These are phyloP conservation scores for Acanthopleura granulata DNA, from an alignment of 2,888 invertebrate genomes.

Conservation along the genomic window DNA sequence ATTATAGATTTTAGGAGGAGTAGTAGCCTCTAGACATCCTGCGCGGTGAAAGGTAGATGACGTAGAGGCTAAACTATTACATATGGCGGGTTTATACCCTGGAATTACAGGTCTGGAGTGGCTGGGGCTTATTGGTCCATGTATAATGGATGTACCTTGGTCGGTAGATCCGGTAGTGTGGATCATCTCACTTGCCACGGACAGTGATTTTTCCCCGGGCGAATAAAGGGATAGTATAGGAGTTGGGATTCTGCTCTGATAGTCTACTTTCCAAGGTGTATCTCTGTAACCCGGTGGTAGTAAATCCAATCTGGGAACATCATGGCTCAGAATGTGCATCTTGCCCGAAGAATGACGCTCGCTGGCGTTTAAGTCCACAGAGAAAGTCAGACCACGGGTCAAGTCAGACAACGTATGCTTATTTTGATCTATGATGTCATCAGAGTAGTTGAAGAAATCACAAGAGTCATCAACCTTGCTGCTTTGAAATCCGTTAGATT, in stretches of 20 bases:
- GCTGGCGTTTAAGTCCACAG: background rate
- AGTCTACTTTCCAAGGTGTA: slow-evolving; percentile 9
- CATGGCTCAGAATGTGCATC: background rate
- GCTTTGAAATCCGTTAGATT: background rate
- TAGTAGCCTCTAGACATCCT: background rate
- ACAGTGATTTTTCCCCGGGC: background rate
- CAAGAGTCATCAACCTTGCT: background rate
- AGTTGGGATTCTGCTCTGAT: background rate
- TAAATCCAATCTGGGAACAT: too few species aligned
- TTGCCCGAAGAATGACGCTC: too few species aligned
- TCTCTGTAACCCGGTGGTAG: background rate
- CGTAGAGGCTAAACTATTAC: too few species aligned
- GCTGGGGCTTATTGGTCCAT: too few species aligned
- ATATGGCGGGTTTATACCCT: too few species aligned
- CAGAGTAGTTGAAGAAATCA: slow-evolving; percentile 4
- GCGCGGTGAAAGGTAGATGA: background rate
- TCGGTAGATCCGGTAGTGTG: background rate
- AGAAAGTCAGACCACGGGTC: background rate
- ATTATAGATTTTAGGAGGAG: slow-evolving; percentile 5
- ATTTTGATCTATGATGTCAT: background rate
- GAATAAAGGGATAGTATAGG: slow-evolving; percentile 8
- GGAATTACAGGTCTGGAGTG: too few species aligned
- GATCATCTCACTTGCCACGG: background rate
- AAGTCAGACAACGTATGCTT: slow-evolving; percentile 11
- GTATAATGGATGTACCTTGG: too few species aligned